Percentiles rank a stretch among this genome's conserved stretches.
Conservation (phyloP, 2,888 invertebrate genomes). For the Periphyllus acericola region DNA sequence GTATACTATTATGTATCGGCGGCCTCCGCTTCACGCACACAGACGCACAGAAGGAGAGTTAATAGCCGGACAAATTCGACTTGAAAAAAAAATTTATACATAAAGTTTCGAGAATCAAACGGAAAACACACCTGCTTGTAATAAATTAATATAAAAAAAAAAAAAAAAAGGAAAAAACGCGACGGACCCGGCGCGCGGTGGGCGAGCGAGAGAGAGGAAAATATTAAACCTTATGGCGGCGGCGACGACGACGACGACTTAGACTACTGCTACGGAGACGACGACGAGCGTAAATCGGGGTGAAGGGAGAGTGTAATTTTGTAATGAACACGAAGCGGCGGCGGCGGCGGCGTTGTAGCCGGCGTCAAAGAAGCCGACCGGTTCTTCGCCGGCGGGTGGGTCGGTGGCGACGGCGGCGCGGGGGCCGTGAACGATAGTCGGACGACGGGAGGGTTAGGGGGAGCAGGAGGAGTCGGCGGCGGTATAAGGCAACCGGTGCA, state of each 20-base stretch:
- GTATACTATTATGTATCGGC: neutral
- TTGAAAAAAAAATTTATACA: neutral
- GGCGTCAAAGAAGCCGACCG: slow-evolving; percentile 60
- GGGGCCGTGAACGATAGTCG: neutral
- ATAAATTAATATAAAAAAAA: slow-evolving; percentile 51
- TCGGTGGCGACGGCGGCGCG: neutral
- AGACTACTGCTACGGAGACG: too few species aligned
- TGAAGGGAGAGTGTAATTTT: slow-evolving; percentile 49
- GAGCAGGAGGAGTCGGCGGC: slow-evolving; percentile 1
- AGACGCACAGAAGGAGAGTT: slow-evolving; percentile 4
- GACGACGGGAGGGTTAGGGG: neutral
- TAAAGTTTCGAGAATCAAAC: slow-evolving; percentile 45
- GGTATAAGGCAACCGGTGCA: slow-evolving; percentile 59
- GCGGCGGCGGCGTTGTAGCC: slow-evolving; percentile 48
- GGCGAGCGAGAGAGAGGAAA: neutral
- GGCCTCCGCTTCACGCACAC: neutral
- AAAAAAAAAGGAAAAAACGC: neutral
- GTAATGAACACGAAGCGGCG: slow-evolving; percentile 59
- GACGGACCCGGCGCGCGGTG: neutral
- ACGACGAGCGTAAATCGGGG: slow-evolving; percentile 32
- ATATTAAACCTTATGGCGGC: neutral
- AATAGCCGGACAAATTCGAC: slow-evolving; percentile 29
- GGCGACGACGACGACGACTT: neutral
- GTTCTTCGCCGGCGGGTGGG: slow-evolving; percentile 11
- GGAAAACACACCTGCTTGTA: slow-evolving; percentile 52